Conservation (phyloP, 2,888 invertebrate genomes). For the Lutraria lutraria region DNA sequence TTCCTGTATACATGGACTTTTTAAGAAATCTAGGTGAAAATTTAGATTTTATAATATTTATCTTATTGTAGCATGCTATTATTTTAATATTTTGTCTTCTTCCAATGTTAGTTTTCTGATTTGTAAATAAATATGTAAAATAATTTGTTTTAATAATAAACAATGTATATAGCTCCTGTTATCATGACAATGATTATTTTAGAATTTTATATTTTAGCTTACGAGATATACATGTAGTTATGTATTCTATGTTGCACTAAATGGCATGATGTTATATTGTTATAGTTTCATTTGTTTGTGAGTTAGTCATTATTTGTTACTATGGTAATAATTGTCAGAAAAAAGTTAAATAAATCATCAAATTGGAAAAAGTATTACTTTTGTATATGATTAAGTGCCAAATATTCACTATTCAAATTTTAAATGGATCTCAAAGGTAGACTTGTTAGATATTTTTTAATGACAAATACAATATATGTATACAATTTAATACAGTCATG, state of each 20-base stretch:
- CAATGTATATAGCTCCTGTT: neutral
- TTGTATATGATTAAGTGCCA: neutral
- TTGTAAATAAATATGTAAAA: neutral
- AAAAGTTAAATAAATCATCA: neutral
- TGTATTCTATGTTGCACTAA: neutral
- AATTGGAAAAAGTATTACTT: neutral
- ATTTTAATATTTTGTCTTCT: neutral
- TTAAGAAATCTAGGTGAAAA: too few relatives aligned
- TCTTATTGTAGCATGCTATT: neutral
- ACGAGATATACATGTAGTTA: neutral
- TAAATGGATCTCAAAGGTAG: neutral
- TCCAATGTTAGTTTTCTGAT: neutral
- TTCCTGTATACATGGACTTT: too few relatives aligned
- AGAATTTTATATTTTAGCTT: neutral
- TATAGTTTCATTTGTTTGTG: constrained; percentile 19
- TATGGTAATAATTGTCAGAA: neutral
- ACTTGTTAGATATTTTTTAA: too few relatives aligned
- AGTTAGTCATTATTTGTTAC: neutral
- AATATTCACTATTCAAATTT: neutral
- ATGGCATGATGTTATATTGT: constrained; percentile 3
- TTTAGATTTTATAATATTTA: neutral
- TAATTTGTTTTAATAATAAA: constrained; percentile 15
- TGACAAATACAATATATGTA: too few relatives aligned
- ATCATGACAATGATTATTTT: neutral
- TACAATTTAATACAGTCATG: too few relatives aligned